These are phyloP conservation scores for Stylophora pistillata DNA, from an alignment of 64 coral and sea anemone genomes.

Conservation along the genomic window DNA sequence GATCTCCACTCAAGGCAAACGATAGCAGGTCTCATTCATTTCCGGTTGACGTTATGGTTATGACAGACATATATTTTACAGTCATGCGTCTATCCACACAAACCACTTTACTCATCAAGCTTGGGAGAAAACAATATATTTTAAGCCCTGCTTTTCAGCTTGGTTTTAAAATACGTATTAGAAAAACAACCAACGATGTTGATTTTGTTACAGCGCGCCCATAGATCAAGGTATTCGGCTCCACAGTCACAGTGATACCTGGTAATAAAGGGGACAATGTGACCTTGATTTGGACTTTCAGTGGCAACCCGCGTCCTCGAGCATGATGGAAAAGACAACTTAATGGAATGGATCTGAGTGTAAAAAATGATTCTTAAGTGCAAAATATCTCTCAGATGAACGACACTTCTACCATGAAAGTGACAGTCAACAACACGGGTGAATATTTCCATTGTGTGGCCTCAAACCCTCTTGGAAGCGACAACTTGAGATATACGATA, in stretches of 20 bases:
- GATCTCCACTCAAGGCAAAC: background rate
- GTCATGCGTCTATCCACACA: too few species aligned
- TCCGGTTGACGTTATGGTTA: too few species aligned
- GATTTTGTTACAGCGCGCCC: slow-evolving; percentile 57
- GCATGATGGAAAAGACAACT: slow-evolving; percentile 56
- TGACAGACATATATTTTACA: too few species aligned
- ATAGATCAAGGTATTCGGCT: slow-evolving; percentile 44
- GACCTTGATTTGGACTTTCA: slow-evolving; percentile 33
- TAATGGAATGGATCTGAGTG: background rate
- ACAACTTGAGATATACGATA: slow-evolving; percentile 55
- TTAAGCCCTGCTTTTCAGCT: too few species aligned
- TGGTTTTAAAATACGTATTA: too few species aligned
- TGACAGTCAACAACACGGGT: background rate
- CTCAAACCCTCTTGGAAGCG: slow-evolving; percentile 63
- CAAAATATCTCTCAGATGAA: background rate
- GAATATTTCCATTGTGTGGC: slow-evolving; percentile 71
- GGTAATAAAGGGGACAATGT: slow-evolving; percentile 33
- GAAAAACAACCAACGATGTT: too few species aligned
- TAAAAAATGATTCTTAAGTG: background rate
- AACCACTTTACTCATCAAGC: too few species aligned
- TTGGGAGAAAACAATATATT: too few species aligned
- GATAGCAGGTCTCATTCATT: background rate
- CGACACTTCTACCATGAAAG: background rate
- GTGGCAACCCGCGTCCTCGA: slow-evolving; percentile 17
- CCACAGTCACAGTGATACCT: slow-evolving; percentile 62